Base-by-base conservation (phyloP, 1,140 invertebrate genomes). In the Caenorhabditis elegans region DNA sequence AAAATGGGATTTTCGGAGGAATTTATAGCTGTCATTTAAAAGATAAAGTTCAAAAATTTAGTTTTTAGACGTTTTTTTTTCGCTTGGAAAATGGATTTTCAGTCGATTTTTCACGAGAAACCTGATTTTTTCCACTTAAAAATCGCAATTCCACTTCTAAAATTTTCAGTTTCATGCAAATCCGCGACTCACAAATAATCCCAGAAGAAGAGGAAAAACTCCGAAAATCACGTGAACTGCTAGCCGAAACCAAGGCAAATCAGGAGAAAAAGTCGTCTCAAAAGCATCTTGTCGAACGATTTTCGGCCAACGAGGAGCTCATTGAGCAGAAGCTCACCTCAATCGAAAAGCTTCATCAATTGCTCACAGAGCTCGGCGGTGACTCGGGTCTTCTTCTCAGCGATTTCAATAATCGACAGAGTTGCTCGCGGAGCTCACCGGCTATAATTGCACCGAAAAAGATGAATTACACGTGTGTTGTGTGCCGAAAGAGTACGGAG, bases 181-280 rank as follows among this genome's bases (percentile, higher is more conserved):
- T 70, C n/a, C 60, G 60, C 22, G 60, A 70, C 60, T 19, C 60
- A 5, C 34, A 39, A 70, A 70, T 70, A 31, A 70, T 70, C 34
- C 60, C 60, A 24, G 60, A 70, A 22, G 60, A 70, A 22, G 60
- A 70, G 60, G 60, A 70, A 70, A 70, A 70, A 70, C 34, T 70
- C 2, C 60, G 60, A 39, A 70, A 70, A 70, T 31, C n/a, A 3
- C 60, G 60, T 8, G 60, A 70, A 24, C 34, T 70, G 1, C n/a
- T 70, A 3, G 31, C 31, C 3, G 60, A 70, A 22, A 24, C 60
- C 5, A 70, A 70, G 22, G 34, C 60, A 8, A 24, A 22, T 39
- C 60, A 70, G 2, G 60, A 70, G 34, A 70, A 70, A 17, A 70
- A 70, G 13, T 13, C 60, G 2, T 17, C 34, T 0, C 28, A 31